These are phyloP conservation scores for Anagyrus pseudococci DNA, from an alignment of 2,888 invertebrate species.

Conservation along the genomic window DNA sequence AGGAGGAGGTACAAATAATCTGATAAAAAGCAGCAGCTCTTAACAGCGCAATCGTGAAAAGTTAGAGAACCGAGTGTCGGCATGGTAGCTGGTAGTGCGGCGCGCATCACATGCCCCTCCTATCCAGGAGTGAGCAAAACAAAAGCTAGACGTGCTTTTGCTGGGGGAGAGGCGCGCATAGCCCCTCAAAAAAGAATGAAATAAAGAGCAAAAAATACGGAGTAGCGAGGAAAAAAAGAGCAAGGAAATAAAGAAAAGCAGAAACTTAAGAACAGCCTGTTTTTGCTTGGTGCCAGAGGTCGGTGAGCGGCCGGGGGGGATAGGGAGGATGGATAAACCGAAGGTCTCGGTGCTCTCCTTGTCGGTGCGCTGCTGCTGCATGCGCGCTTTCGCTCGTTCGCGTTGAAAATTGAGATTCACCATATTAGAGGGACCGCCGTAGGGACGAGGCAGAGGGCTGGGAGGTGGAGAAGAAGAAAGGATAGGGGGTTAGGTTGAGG, in stretches of 20 bases:
- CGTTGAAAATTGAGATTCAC: conserved; percentile 57
- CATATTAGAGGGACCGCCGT: conserved; percentile 51
- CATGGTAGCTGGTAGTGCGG: too few relatives aligned
- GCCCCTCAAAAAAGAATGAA: too few relatives aligned
- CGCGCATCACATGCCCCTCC: neutral
- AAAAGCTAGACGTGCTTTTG: neutral
- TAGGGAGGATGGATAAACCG: too few relatives aligned
- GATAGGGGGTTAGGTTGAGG: too few relatives aligned
- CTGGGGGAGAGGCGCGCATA: neutral
- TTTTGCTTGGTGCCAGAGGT: neutral
- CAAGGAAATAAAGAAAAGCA: too few relatives aligned
- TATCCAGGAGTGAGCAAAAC: neutral
- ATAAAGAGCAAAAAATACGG: neutral
- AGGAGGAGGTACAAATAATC: neutral
- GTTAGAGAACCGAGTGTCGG: neutral
- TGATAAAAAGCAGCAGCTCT: neutral
- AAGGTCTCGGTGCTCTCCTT: neutral
- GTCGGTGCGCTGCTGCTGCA: too few relatives aligned
- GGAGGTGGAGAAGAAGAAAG: too few relatives aligned
- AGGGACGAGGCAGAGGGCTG: neutral
- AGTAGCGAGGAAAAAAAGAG: too few relatives aligned
- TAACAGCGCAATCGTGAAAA: conserved; percentile 2
- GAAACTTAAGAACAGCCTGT: neutral
- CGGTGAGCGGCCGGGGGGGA: too few relatives aligned
- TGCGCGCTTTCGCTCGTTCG: conserved; percentile 39